Percentiles rank a stretch among this genome's conserved stretches.
These are phyloP conservation scores for Papilio machaon DNA, from an alignment of 1,140 invertebrate genomes.

Conservation along the genomic window DNA sequence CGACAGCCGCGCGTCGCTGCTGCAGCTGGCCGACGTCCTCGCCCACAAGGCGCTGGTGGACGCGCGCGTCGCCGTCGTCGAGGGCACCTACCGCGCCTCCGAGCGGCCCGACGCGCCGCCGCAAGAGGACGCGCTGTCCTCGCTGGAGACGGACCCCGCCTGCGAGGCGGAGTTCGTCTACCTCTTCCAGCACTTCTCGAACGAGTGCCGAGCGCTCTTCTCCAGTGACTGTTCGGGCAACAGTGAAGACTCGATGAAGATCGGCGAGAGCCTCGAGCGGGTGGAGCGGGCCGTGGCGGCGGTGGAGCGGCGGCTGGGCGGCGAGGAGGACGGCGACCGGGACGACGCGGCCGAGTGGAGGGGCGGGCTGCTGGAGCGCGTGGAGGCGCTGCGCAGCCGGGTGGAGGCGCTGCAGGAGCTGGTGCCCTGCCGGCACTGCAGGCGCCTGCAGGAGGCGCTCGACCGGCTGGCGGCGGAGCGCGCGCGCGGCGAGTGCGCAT, in stretches of 20 bases:
- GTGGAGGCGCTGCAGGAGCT: constrained; percentile 75
- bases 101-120: constrained; percentile 52
- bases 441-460: constrained; percentile 82
- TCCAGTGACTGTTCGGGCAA: constrained; percentile 81
- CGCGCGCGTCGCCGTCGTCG: constrained; percentile 85
- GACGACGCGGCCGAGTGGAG: constrained; percentile 33
- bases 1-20: constrained; percentile 83
- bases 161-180: constrained; percentile 84
- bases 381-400: constrained; percentile 73
- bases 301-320: constrained; percentile 66
- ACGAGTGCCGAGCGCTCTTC: constrained; percentile 82
- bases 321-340: constrained; percentile 46
- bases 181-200: constrained; percentile 84
- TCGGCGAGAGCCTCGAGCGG: constrained; percentile 78
- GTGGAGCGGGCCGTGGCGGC: constrained; percentile 75
- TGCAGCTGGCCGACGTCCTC: constrained; percentile 88
- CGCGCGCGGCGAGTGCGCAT: constrained; percentile 64
- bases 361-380: constrained; percentile 57
- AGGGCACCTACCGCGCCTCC: constrained; percentile 77
- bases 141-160: constrained; percentile 77
- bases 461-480: constrained; percentile 72
- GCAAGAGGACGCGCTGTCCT: constrained; percentile 70
- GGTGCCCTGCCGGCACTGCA: constrained; percentile 83
- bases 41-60: constrained; percentile 90
- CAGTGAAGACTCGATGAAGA: constrained; percentile 82